Evolutionary conservation across 2,888 invertebrate species (phyloP).

Genomic region (Xestoiulus laeticollis): DNA sequence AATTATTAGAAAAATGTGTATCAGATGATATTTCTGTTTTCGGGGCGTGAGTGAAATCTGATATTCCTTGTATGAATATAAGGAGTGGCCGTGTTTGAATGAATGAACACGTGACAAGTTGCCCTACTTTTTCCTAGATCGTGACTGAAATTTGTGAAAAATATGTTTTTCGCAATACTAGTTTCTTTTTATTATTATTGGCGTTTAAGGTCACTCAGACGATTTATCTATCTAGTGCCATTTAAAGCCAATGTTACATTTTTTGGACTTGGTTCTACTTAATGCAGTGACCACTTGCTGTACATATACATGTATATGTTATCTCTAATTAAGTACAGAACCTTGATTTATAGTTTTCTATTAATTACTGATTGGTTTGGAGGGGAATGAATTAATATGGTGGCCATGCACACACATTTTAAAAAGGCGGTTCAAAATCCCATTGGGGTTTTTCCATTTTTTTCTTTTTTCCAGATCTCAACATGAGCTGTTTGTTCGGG

Average conservation of each 20-base stretch:
- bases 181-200: background rate
- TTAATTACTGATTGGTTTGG: background rate
- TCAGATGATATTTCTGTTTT: background rate
- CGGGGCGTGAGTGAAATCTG: background rate
- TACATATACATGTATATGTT: no score
- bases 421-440: background rate
- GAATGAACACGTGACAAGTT: conserved; percentile 16
- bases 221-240: background rate
- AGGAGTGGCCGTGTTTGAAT: conserved; percentile 24
- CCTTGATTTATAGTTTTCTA: conserved; percentile 13
- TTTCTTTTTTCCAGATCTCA: conserved; percentile 39
- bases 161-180: background rate
- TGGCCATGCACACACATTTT: background rate
- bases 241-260: background rate
- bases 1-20: background rate
- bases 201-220: conserved; percentile 11
- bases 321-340: background rate
- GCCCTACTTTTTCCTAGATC: conserved; percentile 32
- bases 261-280: background rate
- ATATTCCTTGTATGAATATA: background rate
- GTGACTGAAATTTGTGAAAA: conserved; percentile 29
- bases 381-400: background rate
- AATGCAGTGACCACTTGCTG: background rate
- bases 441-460: background rate
- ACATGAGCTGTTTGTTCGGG: conserved; percentile 22